Conservation (phyloP, 2,113 vertebrate species). For the Oryzias melastigma region DNA sequence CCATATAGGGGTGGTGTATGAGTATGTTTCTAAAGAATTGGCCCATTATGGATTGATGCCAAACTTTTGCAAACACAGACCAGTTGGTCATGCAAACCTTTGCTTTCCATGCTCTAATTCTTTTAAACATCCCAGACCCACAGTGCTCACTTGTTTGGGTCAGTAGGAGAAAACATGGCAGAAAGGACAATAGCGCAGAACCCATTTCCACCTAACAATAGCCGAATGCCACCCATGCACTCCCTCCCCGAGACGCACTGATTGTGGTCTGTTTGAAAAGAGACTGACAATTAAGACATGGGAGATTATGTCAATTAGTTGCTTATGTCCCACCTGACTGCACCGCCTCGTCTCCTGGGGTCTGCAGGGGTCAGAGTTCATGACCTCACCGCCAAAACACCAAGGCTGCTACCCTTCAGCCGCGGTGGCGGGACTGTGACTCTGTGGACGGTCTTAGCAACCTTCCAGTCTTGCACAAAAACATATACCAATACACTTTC, state of each 20-base stretch:
- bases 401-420: conserved; percentile 20
- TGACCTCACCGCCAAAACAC: conserved; percentile 54
- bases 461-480: conserved; percentile 6
- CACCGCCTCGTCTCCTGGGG: conserved; percentile 34
- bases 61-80: too few relatives aligned
- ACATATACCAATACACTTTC: conserved; percentile 21
- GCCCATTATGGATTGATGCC: too few relatives aligned
- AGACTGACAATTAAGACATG: conserved; percentile 58
- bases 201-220: conserved; percentile 52
- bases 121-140: not conserved
- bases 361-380: conserved; percentile 55
- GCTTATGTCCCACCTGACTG: conserved; percentile 44
- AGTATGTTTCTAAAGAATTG: too few relatives aligned
- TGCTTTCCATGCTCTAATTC: too few relatives aligned
- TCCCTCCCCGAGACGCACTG: conserved; percentile 25
- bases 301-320: conserved; percentile 73
- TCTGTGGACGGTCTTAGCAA: conserved; percentile 33
- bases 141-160: not conserved
- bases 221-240: conserved; percentile 43
- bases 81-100: too few relatives aligned
- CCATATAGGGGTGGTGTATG: too few relatives aligned
- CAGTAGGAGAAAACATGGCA: conserved; percentile 13
- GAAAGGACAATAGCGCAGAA: conserved; percentile 36
- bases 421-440: conserved; percentile 16
- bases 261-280: conserved; percentile 54